phyloP scores from a whole-genome alignment of 2,888 invertebrate species.

The Ceramica pisi region DNA sequence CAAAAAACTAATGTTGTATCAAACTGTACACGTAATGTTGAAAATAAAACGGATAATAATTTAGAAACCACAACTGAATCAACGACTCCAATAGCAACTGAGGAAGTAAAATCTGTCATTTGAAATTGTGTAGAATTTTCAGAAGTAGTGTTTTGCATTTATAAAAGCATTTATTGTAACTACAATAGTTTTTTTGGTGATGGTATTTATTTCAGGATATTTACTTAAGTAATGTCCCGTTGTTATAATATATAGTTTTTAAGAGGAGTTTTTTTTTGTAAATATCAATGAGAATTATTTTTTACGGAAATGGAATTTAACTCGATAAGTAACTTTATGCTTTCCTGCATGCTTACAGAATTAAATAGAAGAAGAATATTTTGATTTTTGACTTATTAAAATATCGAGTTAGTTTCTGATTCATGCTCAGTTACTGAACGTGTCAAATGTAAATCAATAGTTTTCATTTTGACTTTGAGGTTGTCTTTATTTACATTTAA shows the following conservation, averaged over 20 bases:
- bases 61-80: conserved; percentile 11
- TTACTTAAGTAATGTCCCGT: conserved; percentile 44
- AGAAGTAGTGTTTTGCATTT: conserved; percentile 68
- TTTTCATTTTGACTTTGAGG: neutral
- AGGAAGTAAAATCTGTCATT: conserved; percentile 1
- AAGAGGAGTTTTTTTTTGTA: conserved; percentile 74
- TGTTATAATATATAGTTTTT: conserved; percentile 50
- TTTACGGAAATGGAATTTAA: conserved; percentile 35
- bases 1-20: conserved; percentile 29
- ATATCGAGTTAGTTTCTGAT: conserved; percentile 50
- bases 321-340: conserved; percentile 23
- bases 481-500: neutral
- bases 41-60: conserved; percentile 10
- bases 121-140: conserved; percentile 20
- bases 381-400: neutral
- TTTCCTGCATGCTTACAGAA: neutral
- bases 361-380: neutral
- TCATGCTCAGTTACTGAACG: conserved; percentile 38
- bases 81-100: neutral
- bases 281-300: conserved; percentile 82
- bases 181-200: conserved; percentile 60
- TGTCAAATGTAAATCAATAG: neutral
- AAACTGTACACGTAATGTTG: conserved; percentile 34
- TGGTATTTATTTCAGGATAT: conserved; percentile 53
- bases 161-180: conserved; percentile 68